Conservation (phyloP, 2,113 vertebrate species). For the Ciconia boyciana region DNA sequence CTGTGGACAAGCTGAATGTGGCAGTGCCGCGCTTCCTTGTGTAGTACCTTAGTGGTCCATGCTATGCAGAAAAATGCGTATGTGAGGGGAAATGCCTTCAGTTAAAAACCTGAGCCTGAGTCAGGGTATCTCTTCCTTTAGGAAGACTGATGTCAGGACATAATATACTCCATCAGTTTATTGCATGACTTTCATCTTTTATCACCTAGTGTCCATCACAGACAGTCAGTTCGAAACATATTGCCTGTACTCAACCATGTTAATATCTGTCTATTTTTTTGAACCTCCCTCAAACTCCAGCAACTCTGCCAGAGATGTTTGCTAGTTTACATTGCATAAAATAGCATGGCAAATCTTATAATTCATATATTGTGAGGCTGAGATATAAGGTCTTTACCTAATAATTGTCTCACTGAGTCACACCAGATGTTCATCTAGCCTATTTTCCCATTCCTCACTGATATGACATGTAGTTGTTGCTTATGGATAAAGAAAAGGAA, state of each 20-base stretch:
- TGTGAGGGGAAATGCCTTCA: background rate
- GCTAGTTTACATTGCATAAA: background rate
- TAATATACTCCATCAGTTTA: background rate
- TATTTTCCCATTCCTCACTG: background rate
- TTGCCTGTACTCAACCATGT: background rate
- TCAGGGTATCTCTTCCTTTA: background rate
- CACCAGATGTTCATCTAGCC: background rate
- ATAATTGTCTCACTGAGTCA: background rate
- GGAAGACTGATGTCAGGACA: background rate
- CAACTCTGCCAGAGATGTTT: background rate
- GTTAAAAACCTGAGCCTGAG: background rate
- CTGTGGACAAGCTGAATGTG: background rate
- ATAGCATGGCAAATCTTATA: background rate
- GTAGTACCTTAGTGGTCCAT: background rate
- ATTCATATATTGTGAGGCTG: background rate
- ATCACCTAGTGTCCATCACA: background rate
- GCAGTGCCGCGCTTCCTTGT: background rate
- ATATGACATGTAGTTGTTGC: background rate
- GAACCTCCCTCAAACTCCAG: background rate
- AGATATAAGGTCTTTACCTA: background rate
- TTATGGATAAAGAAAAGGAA: background rate
- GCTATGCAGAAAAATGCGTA: background rate
- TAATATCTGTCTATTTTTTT: background rate
- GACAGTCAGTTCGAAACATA: background rate
- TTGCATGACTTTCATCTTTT: background rate